These are phyloP conservation scores for Oopsacas minuta DNA, from an alignment of 37 sponge, comb jelly and placozoan species.

Conservation along the genomic window DNA sequence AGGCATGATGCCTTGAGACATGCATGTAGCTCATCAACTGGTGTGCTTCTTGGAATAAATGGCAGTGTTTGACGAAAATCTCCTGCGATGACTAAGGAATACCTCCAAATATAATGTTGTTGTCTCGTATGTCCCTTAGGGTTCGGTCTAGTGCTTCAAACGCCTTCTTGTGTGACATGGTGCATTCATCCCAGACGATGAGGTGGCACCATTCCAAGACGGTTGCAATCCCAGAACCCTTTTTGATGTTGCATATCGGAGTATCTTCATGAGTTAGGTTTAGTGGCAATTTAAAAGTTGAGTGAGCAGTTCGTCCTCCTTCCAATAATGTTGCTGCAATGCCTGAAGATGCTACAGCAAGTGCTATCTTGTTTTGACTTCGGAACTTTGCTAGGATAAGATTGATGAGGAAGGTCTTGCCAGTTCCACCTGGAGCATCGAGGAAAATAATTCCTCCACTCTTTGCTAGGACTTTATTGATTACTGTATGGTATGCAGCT, in stretches of 20 bases:
- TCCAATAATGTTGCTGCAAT: conserved; percentile 20
- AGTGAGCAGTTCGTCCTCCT: conserved; percentile 26
- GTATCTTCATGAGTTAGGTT: background rate
- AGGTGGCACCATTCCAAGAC: background rate
- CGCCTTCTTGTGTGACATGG: conserved; percentile 19
- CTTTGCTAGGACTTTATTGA: background rate
- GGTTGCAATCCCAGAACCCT: conserved; percentile 20
- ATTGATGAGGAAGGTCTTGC: conserved; percentile 24
- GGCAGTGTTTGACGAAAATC: conserved; percentile 12
- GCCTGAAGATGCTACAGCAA: conserved; percentile 24
- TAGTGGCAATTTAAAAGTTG: conserved; percentile 16
- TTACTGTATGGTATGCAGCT: background rate
- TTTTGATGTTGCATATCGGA: conserved; percentile 21
- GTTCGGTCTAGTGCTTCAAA: conserved; percentile 14
- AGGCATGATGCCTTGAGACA: background rate
- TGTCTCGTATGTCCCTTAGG: background rate
- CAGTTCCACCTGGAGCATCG: conserved; percentile 33
- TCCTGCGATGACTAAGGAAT: background rate
- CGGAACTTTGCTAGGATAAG: conserved; percentile 1
- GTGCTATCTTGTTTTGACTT: background rate
- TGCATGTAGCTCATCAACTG: background rate
- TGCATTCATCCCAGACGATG: conserved; percentile 23
- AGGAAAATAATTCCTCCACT: conserved; percentile 21
- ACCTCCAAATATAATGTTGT: background rate
- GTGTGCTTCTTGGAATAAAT: background rate